A percentile compares a stretch with the other conserved stretches of the same genome.
phyloP scores from a whole-genome alignment of 1,140 invertebrate genomes.

The Callitettix versicolor region DNA sequence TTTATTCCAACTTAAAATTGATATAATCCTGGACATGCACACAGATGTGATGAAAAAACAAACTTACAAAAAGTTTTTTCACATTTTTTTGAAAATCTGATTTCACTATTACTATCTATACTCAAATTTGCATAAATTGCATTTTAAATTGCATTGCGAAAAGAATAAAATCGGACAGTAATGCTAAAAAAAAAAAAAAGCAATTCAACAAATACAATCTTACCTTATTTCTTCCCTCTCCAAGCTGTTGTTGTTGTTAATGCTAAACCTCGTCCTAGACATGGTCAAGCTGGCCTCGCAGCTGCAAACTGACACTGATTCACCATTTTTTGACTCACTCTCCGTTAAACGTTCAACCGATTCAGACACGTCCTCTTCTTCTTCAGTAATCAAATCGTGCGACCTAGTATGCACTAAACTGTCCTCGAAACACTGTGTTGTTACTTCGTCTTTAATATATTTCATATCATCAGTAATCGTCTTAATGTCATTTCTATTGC shows the following conservation, averaged over 20 bases:
- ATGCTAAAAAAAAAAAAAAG: too few species aligned
- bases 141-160: too few species aligned
- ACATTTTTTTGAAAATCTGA: too few species aligned
- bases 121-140: too few species aligned
- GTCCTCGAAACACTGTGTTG: slow-evolving; percentile 27
- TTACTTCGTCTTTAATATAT: too few species aligned
- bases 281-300: slow-evolving; percentile 14
- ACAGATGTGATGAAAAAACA: too few species aligned
- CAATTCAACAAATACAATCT: not conserved
- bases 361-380: slow-evolving; percentile 33
- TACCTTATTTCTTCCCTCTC: slow-evolving; percentile 19
- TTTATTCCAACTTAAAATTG: too few species aligned
- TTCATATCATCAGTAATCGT: not conserved
- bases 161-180: not conserved
- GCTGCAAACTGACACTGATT: slow-evolving; percentile 22
- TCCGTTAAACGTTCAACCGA: slow-evolving; percentile 40
- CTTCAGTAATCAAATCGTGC: slow-evolving; percentile 32
- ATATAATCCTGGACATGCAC: too few species aligned
- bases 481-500: not conserved
- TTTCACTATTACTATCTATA: too few species aligned
- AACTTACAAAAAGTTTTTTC: too few species aligned
- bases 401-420: slow-evolving; percentile 28
- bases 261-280: slow-evolving; percentile 31
- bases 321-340: slow-evolving; percentile 25
- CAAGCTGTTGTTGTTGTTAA: slow-evolving; percentile 39